Conservation (phyloP, 2,797 vertebrate genomes). For the Microctenopoma steveboyesi region DNA sequence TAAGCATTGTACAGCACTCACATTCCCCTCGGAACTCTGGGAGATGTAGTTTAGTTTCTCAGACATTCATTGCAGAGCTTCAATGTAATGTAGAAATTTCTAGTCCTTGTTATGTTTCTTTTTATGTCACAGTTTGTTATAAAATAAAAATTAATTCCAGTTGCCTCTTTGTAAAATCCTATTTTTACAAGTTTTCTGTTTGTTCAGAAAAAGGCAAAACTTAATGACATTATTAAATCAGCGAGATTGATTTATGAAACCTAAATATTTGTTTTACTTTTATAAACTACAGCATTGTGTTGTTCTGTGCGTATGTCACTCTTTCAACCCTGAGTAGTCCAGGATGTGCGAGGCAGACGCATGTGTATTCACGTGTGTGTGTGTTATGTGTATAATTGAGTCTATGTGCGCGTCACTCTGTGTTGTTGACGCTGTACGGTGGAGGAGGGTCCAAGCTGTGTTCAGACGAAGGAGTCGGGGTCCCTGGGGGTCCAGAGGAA, state of each 20-base stretch:
- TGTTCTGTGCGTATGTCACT: constrained; percentile 47
- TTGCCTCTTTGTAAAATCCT: constrained; percentile 46
- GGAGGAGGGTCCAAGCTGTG: constrained; percentile 76
- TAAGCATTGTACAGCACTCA: constrained; percentile 63
- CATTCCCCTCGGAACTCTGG: constrained; percentile 42
- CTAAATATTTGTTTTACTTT: constrained; percentile 25
- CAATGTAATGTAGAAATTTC: constrained; percentile 52
- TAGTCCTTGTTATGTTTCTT: constrained; percentile 46
- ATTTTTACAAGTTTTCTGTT: constrained; percentile 40
- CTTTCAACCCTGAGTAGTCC: constrained; percentile 52
- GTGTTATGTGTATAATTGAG: constrained; percentile 28
- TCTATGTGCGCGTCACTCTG: constrained; percentile 72
- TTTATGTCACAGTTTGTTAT: constrained; percentile 50
- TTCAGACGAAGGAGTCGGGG: constrained; percentile 80
- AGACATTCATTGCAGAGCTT: constrained; percentile 35
- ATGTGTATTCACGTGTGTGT: constrained; percentile 42
- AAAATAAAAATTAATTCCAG: constrained; percentile 57
- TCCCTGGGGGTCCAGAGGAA: constrained; percentile 79
- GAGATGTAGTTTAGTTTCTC: constrained; percentile 56
- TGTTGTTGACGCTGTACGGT: constrained; percentile 80
- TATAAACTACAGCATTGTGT: constrained; percentile 37
- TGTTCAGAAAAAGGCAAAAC: constrained; percentile 40
- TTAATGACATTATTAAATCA: constrained; percentile 36
- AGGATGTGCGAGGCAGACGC: constrained; percentile 45
- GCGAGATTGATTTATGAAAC: constrained; percentile 44